Evolutionary conservation across 1,140 invertebrate species (phyloP), one percentile per base, ranked within the genome.

Genomic region (Pseudomyrmex cubaensis): DNA sequence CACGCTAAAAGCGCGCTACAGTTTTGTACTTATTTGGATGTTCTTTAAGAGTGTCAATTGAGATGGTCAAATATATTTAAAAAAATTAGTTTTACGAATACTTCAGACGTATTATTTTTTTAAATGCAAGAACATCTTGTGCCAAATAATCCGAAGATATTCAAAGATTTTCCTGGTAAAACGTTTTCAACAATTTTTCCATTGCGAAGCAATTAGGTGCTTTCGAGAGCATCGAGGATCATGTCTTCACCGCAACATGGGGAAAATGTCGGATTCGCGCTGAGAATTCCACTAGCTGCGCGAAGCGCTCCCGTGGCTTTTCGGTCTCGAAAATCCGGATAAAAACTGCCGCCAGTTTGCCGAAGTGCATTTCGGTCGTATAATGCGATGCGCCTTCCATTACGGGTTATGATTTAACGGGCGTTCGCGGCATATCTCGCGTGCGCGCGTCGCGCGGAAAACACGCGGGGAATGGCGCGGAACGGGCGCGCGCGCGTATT

Each of bases 361-460:
- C 75, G 52, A 80, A 61, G 66, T 72, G 66, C 66, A 80, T 80
- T 80, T 80, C 46, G 66, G n/a, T 66, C 66, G 54, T 35, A 35
- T 80, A 80, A 72, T 80, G 76, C 76, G 50, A 72, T 80, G 66
- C 22, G 66, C 66, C 66, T 66, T 80, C 76, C 66, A 70, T 80
- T 80, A 80, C 56, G 76, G 35, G 54, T 72, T 72, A 70, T 80
- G 76, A 80, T 80, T 72, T 80, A 80, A 80, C 76, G 54, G 46
- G 54, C 76, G 66, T 70, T 80, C 52, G 76, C 44, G 44, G 76
- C 76, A 72, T 80, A 80, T 56, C 76, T 80, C 66, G 76, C 76
- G 66, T 80, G 76, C 76, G 54, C 67, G 35, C 76, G 66, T 70
- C 76, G 76, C 76, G 76, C 66, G 74, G 66, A 50, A 70, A 80